These are phyloP conservation scores for Sycophila texana DNA, from an alignment of 2,888 invertebrate genomes.

Conservation along the genomic window DNA sequence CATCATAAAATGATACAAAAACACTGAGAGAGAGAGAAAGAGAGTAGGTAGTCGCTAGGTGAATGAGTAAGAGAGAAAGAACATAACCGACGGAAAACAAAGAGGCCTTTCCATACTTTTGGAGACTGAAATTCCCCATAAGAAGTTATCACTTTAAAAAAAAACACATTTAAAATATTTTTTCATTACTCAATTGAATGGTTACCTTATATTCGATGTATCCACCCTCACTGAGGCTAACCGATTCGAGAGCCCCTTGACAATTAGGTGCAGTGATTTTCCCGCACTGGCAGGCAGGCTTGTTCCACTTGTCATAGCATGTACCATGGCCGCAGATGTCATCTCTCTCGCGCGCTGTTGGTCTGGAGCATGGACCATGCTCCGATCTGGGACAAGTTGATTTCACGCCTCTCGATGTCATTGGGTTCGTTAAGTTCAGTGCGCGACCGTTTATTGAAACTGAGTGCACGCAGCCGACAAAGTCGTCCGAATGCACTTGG, in stretches of 20 bases:
- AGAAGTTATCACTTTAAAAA: no score
- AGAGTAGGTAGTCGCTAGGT: no score
- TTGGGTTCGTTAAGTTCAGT: slow-evolving; percentile 87
- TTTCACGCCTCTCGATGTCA: slow-evolving; percentile 84
- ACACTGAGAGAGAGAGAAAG: no score
- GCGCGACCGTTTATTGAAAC: slow-evolving; percentile 91
- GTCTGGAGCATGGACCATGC: slow-evolving; percentile 79
- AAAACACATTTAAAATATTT: no score
- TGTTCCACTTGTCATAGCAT: slow-evolving; percentile 92
- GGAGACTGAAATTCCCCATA: no score
- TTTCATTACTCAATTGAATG: not conserved
- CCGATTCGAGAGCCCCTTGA: slow-evolving; percentile 85
- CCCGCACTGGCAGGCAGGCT: slow-evolving; percentile 84
- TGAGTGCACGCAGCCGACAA: slow-evolving; percentile 95
- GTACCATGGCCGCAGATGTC: slow-evolving; percentile 81
- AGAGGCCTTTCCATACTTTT: no score
- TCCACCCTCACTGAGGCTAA: slow-evolving; percentile 87
- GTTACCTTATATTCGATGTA: slow-evolving; percentile 83
- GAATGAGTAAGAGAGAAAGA: no score
- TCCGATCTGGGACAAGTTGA: slow-evolving; percentile 86
- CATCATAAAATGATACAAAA: no score
- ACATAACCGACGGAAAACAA: no score
- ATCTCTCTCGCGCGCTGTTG: slow-evolving; percentile 70
- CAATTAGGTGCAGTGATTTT: slow-evolving; percentile 88
- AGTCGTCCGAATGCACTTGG: slow-evolving; percentile 93